Evolutionary conservation across 1,140 invertebrate species (phyloP).

Genomic region (Colletes gigas): DNA sequence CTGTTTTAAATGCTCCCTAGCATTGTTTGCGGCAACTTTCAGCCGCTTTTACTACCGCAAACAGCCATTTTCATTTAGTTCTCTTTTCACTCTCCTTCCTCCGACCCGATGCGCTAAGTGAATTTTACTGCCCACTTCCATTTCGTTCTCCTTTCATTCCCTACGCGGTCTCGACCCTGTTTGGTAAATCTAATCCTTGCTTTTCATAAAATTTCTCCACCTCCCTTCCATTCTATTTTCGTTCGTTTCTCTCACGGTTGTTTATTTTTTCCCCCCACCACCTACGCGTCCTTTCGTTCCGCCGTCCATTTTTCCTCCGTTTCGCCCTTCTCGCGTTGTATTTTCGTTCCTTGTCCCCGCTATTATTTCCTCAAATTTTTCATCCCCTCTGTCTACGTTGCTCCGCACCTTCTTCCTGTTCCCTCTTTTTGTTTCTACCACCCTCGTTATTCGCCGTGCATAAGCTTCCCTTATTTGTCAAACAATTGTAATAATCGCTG

Average conservation of each 20-base stretch:
- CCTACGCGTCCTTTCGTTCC: background rate
- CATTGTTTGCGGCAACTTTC: slow-evolving; percentile 54
- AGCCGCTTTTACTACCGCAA: slow-evolving; percentile 52
- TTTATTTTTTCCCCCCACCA: background rate
- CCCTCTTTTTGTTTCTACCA: too few species aligned
- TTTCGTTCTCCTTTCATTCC: slow-evolving; percentile 36
- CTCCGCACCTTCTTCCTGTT: too few species aligned
- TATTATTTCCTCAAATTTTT: too few species aligned
- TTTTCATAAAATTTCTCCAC: slow-evolving; percentile 31
- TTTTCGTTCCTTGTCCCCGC: too few species aligned
- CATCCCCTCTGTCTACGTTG: too few species aligned
- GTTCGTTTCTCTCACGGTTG: background rate
- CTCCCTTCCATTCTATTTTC: background rate
- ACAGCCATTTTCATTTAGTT: slow-evolving; percentile 52
- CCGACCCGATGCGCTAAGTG: slow-evolving; percentile 39
- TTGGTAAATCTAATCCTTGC: slow-evolving; percentile 50
- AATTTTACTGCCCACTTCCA: slow-evolving; percentile 44
- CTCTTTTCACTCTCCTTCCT: slow-evolving; percentile 25
- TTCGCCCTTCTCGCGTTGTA: too few species aligned
- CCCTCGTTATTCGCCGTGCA: too few species aligned
- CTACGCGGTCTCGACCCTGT: slow-evolving; percentile 32
- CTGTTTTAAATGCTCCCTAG: slow-evolving; percentile 33
- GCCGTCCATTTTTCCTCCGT: background rate
- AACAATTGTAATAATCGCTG: too few species aligned
- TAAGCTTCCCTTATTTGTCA: too few species aligned